Evolutionary conservation across 2,888 invertebrate species (phyloP).

Genomic region (Meliscaeva auricollis): DNA sequence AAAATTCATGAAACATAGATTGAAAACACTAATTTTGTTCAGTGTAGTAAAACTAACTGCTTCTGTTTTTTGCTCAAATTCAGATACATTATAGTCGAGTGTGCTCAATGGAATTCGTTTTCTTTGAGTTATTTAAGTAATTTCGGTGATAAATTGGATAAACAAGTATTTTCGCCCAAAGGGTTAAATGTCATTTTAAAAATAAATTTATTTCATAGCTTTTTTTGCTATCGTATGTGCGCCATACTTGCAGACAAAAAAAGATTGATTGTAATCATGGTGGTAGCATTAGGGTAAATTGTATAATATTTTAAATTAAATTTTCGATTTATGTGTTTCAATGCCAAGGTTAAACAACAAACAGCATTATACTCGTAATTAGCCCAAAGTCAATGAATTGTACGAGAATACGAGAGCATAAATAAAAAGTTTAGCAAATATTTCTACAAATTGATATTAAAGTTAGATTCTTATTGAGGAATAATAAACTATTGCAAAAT

Average conservation of each 20-base stretch:
- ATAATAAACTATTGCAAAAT: slow-evolving; percentile 1
- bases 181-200: neutral
- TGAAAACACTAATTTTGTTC: neutral
- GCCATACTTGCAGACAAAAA: neutral
- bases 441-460: neutral
- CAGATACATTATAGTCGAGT: neutral
- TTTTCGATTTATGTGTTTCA: slow-evolving; percentile 4
- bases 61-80: neutral
- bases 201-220: neutral
- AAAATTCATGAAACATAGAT: no score
- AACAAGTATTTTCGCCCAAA: slow-evolving; percentile 24
- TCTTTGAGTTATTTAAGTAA: slow-evolving; percentile 2
- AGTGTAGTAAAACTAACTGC: neutral
- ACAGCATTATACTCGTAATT: neutral
- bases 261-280: slow-evolving; percentile 3
- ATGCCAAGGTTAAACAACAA: slow-evolving; percentile 1
- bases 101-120: neutral
- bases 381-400: slow-evolving; percentile 1
- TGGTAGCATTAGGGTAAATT: neutral
- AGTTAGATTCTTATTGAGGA: neutral
- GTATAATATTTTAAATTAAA: neutral
- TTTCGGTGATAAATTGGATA: slow-evolving; percentile 5
- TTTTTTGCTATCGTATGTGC: neutral
- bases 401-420: neutral
- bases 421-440: neutral